These are phyloP conservation scores for Gambelia wislizenii DNA, from an alignment of 2,797 vertebrate genomes.

Conservation along the genomic window DNA sequence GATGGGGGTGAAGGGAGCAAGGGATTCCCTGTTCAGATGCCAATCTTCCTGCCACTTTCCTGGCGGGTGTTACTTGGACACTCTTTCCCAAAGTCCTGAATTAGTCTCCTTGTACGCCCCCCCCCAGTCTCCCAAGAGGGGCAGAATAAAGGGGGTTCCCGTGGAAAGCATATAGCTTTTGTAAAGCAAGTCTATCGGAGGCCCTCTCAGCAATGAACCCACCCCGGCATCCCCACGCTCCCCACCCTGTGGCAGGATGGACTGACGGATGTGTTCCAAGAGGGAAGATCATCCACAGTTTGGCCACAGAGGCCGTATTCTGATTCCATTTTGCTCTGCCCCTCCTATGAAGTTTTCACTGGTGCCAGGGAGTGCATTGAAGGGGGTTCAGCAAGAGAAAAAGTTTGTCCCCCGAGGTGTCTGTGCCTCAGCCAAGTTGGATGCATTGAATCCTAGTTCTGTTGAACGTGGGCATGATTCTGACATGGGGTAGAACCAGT, in stretches of 20 bases:
- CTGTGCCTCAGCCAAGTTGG: conserved; percentile 19
- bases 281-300: neutral
- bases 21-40: neutral
- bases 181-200: conserved; percentile 16
- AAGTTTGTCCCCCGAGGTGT: conserved; percentile 3
- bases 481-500: conserved; percentile 5
- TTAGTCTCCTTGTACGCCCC: neutral
- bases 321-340: conserved; percentile 14
- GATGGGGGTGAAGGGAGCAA: neutral
- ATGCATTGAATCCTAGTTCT: conserved; percentile 7
- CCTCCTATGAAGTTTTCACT: neutral
- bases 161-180: conserved; percentile 30
- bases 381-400: neutral
- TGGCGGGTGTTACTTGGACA: neutral
- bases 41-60: neutral
- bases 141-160: conserved; percentile 2
- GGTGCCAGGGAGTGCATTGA: conserved; percentile 1
- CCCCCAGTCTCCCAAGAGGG: neutral
- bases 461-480: neutral
- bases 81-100: neutral
- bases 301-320: neutral
- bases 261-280: neutral
- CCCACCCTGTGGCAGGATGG: neutral
- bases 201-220: neutral
- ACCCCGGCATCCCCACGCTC: neutral